Evolutionary conservation across 2,797 vertebrate genomes (phyloP), one percentile per base, ranked within the genome.

Genomic region (Morus bassanus): DNA sequence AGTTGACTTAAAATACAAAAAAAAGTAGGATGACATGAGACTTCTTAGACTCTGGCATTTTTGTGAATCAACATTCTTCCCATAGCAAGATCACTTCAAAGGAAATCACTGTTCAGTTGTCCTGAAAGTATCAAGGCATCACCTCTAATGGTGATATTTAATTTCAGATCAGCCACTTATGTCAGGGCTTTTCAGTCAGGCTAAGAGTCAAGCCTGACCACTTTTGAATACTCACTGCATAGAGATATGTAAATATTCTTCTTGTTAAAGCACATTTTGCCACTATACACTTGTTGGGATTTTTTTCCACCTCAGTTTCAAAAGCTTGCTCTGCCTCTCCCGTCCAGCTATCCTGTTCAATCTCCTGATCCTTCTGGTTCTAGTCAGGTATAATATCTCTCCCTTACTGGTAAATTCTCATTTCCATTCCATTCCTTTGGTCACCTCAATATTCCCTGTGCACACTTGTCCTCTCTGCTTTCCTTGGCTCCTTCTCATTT

Each of bases 261-360:
- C 6, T 17, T 35, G 9, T 56, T 60, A 92, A 85, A 60, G 1
- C 7, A 82, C 18, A 27, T 70, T 85, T 91, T 92, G 35, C 17
- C 10, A 35, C 6, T 25, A 24, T 18, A 31, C 2, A 24, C 1
- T 7, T 33, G 1, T 5, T 56, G 19, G 10, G 6, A 8, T 5
- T 7, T 56, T 79, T 57, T 76, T 24, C 43, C 13, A 18, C 18
- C 3, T 24, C 10, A 33, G 0, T 43, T 92, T 77, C 9, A 63
- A 23, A 27, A 85, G 9, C 28, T 73, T 67, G 5, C 27, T 56
- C 13, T 65, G 11, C 5, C 9, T 65, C 4, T 78, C 27, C 4
- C 5, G 28, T 80, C 7, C 8, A 56, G 6, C 8, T 85, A 9
- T 12, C 2, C 14, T 69, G 6, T 53, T 48, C 7, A 57, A 11